A percentile compares a stretch with the other conserved stretches of the same genome.
Evolutionary conservation across 2,888 invertebrate genomes (phyloP).

Genomic region (Seira musarum): DNA sequence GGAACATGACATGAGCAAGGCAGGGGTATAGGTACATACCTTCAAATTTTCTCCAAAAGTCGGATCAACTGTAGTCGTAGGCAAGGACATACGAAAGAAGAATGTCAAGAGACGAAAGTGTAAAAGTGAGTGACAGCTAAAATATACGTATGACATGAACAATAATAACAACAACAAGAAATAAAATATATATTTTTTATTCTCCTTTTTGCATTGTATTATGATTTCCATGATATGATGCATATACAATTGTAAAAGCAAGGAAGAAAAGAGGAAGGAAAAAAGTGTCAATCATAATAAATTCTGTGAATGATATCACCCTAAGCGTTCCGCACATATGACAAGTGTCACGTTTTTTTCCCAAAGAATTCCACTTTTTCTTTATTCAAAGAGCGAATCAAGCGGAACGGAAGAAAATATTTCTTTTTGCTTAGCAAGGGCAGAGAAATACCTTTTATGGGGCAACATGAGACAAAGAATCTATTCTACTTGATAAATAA

Average conservation of each 20-base stretch:
- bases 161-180: too few relatives aligned
- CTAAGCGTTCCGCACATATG: constrained; percentile 27
- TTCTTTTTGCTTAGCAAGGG: background rate
- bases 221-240: background rate
- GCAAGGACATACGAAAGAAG: background rate
- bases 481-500: background rate
- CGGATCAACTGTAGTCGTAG: too few relatives aligned
- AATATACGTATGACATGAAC: constrained; percentile 14
- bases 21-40: too few relatives aligned
- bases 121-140: constrained; percentile 56
- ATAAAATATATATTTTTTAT: constrained; percentile 6
- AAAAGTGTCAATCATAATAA: constrained; percentile 53
- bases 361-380: constrained; percentile 34
- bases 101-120: constrained; percentile 30
- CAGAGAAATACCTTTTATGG: background rate
- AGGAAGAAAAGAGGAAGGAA: constrained; percentile 31
- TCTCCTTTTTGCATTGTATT: constrained; percentile 1
- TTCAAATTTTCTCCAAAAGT: too few relatives aligned
- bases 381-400: constrained; percentile 48
- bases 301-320: too few relatives aligned
- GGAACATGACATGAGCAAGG: too few relatives aligned
- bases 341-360: constrained; percentile 54
- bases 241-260: background rate
- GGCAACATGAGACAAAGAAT: constrained; percentile 19
- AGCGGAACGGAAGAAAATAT: constrained; percentile 20